Evolutionary conservation across 2,113 vertebrate species (phyloP), one percentile per base, ranked within the genome.

Genomic region (Mustelus asterias): DNA sequence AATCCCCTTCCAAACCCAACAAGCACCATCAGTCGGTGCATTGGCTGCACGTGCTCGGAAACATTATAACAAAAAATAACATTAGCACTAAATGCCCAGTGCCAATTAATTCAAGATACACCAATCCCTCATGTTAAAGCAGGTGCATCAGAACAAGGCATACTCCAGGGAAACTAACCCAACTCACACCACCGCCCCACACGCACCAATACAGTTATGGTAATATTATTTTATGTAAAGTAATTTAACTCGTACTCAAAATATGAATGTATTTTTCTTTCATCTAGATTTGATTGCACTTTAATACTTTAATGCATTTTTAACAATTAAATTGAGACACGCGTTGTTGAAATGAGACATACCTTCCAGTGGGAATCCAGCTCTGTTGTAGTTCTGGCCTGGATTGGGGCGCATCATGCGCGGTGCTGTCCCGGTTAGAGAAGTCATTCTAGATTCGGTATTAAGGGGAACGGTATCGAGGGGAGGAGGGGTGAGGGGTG

Each of bases 331-430:
- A 93, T 20, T 67, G 60, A 93, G 60, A 37, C 1, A 33, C 29
- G 10, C 89, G 58, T 22, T 37, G 60, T 60, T 60, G 26, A 89
- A 2, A 0, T 63, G 72, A 86, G n/a, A 96, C 98, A 97, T 98
- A 99, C 99, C 99, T 99, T 99, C 99, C 97, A 99, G 96, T 0
- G 99, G 99, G 96, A 99, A 99, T 96, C 99, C 99, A 13, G 99
- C 99, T 96, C 99, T 98, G 0, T 98, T 99, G 95, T 99, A 99
- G 97, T 99, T 99, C 98, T 99, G 99, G 96, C 99, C 99, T 95
- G 99, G 99, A 33, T 98, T 98, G 92, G 99, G 99, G 96, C 99
- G 98, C 98, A 99, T 98, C 99, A 99, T 99, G 96, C 99, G 98
- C 96, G 99, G 99, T 70, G 99, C 97, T 0, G 98, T 98, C 98